Evolutionary conservation across 1,140 invertebrate species (phyloP), one percentile per base, ranked within the genome.

Genomic region (Papilio xuthus): DNA sequence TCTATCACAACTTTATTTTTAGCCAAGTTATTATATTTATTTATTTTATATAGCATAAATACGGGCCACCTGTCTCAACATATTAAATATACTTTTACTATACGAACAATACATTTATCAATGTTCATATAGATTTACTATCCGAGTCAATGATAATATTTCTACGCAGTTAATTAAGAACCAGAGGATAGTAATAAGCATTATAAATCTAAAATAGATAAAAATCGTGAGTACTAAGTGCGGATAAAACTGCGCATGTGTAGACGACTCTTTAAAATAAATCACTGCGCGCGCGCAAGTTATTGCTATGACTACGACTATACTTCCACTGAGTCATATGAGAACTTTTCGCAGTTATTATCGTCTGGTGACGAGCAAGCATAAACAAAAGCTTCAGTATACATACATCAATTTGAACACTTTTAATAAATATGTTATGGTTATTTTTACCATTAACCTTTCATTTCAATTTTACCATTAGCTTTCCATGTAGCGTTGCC

Each of bases 221-320:
- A 74, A 23, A 23, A 60, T 53, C 18, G 72, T 32, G 37, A 41
- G 12, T 47, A n/a, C 20, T 73, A 50, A 72, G 20, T n/a, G n/a
- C 50, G 32, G 20, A 76, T 41, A 60, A 76, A 60, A 60, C 28
- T 28, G 74, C 47, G 80, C 71, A 78, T 74, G 76, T 81, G 71
- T 76, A 28, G 18, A 76, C 37, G 72, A 18, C 42, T 74, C 23
- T 20, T 26, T 53, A 63, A 79, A 82, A 86, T 88, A 88, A 88
- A 86, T 88, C 82, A 84, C 71, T 12, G 78, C 67, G 79, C 74
- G 50, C 72, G 80, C 78, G 79, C 81, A 79, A 69, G 81, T 80
- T 83, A 81, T 86, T 83, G 50, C 77, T 56, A 75, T 78, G 77
- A 77, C 80, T 81, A 80, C 82, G 81, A 71, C 73, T 67, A 76